phyloP scores from a whole-genome alignment of 2,888 invertebrate genomes.

The Melikaiella ostensackeni region DNA sequence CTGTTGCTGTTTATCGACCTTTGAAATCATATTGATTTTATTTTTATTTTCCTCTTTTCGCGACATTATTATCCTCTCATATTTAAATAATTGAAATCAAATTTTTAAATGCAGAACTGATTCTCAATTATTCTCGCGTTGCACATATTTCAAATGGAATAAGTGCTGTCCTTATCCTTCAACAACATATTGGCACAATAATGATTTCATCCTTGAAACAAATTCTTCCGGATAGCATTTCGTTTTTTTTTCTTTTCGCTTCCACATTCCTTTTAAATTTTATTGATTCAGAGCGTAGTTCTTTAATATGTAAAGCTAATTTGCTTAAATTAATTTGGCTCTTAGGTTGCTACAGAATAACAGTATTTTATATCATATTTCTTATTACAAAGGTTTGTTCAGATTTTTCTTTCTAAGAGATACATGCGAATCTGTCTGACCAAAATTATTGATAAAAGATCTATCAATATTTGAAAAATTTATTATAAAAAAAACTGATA shows the following conservation, averaged over 20 bases:
- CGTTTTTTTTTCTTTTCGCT: not conserved
- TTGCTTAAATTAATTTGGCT: not conserved
- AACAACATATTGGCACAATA: constrained; percentile 28
- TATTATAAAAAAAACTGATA: too few relatives aligned
- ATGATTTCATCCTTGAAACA: constrained; percentile 27
- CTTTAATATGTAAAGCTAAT: not conserved
- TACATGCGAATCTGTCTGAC: too few relatives aligned
- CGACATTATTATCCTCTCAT: not conserved
- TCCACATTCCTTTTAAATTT: not conserved
- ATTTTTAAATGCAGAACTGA: not conserved
- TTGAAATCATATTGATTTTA: constrained; percentile 1
- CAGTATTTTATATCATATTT: too few relatives aligned
- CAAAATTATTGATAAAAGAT: too few relatives aligned
- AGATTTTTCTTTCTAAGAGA: too few relatives aligned
- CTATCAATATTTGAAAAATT: too few relatives aligned
- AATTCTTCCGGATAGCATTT: constrained; percentile 2
- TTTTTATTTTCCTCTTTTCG: too few relatives aligned
- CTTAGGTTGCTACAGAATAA: too few relatives aligned
- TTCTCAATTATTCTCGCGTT: not conserved
- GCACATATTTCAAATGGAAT: not conserved
- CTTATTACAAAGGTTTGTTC: too few relatives aligned
- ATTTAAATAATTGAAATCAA: not conserved
- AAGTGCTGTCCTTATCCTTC: constrained; percentile 26
- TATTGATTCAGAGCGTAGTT: not conserved
- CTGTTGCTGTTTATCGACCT: not conserved